Percentiles rank a stretch among this genome's conserved stretches.
phyloP scores from a whole-genome alignment of 1,140 invertebrate species.

The Achroia grisella region DNA sequence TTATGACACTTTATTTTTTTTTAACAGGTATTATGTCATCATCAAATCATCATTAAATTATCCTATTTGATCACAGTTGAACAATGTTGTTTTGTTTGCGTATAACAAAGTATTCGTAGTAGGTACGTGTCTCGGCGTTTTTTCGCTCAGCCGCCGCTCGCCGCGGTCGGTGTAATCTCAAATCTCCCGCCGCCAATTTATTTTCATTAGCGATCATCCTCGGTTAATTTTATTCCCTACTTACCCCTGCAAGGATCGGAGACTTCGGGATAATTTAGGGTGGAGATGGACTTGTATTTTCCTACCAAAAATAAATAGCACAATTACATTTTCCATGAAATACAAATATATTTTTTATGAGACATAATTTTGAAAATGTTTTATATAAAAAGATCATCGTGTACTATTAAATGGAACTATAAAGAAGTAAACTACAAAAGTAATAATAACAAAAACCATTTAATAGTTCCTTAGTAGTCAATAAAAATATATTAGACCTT shows the following conservation, averaged over 20 bases:
- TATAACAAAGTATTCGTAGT: constrained; percentile 18
- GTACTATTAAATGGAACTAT: too few relatives aligned
- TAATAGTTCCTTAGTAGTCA: too few relatives aligned
- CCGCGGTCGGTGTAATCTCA: constrained; percentile 66
- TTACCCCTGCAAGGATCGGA: constrained; percentile 59
- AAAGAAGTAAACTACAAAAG: too few relatives aligned
- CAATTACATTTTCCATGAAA: background rate
- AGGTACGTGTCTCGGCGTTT: constrained; percentile 23
- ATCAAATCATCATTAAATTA: too few relatives aligned
- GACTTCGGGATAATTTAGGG: constrained; percentile 21
- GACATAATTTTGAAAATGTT: too few relatives aligned
- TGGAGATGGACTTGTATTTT: constrained; percentile 25
- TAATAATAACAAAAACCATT: too few relatives aligned
- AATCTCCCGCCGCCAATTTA: constrained; percentile 74
- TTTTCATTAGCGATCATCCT: constrained; percentile 76
- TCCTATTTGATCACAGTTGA: background rate
- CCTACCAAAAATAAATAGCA: background rate
- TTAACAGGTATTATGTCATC: too few relatives aligned
- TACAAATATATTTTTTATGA: too few relatives aligned
- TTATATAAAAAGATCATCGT: too few relatives aligned
- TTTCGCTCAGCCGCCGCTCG: constrained; percentile 28
- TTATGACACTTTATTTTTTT: too few relatives aligned
- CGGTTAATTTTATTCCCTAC: constrained; percentile 75
- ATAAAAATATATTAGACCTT: too few relatives aligned
- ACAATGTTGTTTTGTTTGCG: background rate